Evolutionary conservation across 2,113 vertebrate species (phyloP).

Genomic region (Zeus faber): DNA sequence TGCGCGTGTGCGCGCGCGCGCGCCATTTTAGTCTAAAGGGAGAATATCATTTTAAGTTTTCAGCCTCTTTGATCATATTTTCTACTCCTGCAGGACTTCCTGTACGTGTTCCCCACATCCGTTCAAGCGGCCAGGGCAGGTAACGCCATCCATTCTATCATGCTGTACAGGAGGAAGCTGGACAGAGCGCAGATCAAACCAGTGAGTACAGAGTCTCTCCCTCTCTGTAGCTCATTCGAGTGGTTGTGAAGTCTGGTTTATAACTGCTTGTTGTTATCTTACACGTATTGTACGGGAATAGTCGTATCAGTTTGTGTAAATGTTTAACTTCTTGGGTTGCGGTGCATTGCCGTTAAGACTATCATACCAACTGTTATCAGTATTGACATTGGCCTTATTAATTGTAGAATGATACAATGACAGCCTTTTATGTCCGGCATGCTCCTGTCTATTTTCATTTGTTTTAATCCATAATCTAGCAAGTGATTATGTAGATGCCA

Average conservation of each 20-base stretch:
- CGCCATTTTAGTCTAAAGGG: too few species aligned
- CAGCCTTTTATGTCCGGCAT: not conserved
- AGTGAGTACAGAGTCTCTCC: conserved; percentile 68
- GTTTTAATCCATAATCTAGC: conserved; percentile 4
- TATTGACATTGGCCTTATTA: too few species aligned
- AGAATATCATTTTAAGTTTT: too few species aligned
- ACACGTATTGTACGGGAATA: too few species aligned
- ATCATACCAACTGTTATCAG: too few species aligned
- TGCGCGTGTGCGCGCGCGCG: too few species aligned
- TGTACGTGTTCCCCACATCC: conserved; percentile 82
- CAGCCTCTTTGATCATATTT: not conserved
- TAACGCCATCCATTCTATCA: conserved; percentile 86
- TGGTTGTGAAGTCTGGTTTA: too few species aligned
- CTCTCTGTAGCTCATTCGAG: not conserved
- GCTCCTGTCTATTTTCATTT: not conserved
- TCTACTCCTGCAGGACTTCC: conserved; percentile 78
- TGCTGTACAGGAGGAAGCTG: conserved; percentile 90
- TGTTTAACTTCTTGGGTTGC: too few species aligned
- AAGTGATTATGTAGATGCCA: not conserved
- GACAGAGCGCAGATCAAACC: conserved; percentile 95
- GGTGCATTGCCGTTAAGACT: too few species aligned
- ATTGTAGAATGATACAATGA: not conserved
- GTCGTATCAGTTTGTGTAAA: too few species aligned
- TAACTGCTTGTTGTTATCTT: too few species aligned
- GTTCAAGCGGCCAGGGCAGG: conserved; percentile 92